Conservation (phyloP, 1,140 invertebrate genomes). For the Tyrophagus putrescentiae region DNA sequence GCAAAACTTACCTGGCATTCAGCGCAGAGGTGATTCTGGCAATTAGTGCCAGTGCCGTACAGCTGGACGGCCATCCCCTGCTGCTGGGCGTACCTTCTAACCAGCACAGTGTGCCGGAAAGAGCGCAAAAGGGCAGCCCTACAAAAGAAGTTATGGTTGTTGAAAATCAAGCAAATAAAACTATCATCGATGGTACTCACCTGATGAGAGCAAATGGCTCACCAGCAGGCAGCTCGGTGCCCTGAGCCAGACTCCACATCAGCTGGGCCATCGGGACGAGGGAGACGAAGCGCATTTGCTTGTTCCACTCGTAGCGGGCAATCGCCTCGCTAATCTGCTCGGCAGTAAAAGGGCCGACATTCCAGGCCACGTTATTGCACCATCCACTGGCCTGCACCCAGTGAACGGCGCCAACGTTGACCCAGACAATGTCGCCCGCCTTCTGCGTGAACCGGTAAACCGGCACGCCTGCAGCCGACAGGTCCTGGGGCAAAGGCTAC, state of each 20-base stretch:
- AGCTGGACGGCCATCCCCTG: no score
- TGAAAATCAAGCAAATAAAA: no score
- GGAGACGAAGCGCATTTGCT: conserved; percentile 88
- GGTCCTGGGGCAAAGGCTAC: conserved; percentile 93
- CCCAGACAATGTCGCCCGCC: conserved; percentile 97
- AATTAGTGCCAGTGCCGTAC: no score
- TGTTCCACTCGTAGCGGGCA: conserved; percentile 99
- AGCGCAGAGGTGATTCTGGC: no score
- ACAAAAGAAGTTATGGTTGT: no score
- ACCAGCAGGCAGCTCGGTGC: no score
- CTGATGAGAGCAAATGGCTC: no score
- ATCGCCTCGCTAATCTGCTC: conserved; percentile 87
- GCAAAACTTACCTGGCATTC: no score
- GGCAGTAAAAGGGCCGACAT: conserved; percentile 88
- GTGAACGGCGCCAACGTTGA: conserved; percentile 88
- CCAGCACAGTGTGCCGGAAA: no score
- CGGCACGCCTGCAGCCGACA: conserved; percentile 86
- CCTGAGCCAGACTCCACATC: conserved; percentile 96
- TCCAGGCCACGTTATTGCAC: conserved; percentile 92
- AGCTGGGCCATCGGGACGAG: conserved; percentile 98
- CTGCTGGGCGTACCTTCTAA: no score
- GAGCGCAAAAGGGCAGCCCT: no score
- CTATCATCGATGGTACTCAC: no score
- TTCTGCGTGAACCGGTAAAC: conserved; percentile 94
- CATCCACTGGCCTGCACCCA: conserved; percentile 86